Base-by-base conservation (phyloP, 2,888 invertebrate genomes). In the Lutraria lutraria region DNA sequence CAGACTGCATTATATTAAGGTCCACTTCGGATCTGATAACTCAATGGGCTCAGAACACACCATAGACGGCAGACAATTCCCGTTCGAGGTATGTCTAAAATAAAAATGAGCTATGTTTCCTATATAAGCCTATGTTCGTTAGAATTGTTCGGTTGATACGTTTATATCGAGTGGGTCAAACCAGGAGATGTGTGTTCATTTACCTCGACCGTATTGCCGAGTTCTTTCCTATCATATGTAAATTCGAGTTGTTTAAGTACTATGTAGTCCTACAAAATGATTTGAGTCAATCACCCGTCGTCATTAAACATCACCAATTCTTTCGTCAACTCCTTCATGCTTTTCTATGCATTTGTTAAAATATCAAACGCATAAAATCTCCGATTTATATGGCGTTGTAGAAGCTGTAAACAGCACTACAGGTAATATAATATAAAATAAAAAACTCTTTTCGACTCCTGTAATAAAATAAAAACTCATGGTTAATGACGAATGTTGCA, bases 21-120 rank as follows among this genome's bases (percentile, higher is more conserved):
- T 96, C 63, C 96, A 96, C 89, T 96, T 96, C 86, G 96, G 96
- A 34, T 93, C 98, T 93, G 98, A 98, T 96, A 99, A 99, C 97
- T 98, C 98, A 96, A 98, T 98, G 94, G 99, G 99, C 43, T 99
- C 99, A 21, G 99, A 99, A 96, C 99, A 99, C 97, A 98, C 98
- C 88, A 98, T 99, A 96, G 99, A 99, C 96, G 99, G 99, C 93
- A 98, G 99, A 96, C 98, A 98, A 87, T 99, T 99, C 97, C 99
- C 99, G 15, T 99, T 99, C 86, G 99, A 99, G 98, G 99, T 99
- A 97, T 97, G 97, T 56, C 53, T 68, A 84, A 21, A 43, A 4
- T 4, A 4, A 43, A 43, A 43, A 2, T 43, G 43, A 4, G 2
- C 43, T 43, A 43, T 43, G 43, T 43, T 43, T 43, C 43, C 43